These are phyloP conservation scores for Pelagia noctiluca DNA, from an alignment of 30 jellyfish, hydroid and myxozoan genomes.

Conservation along the genomic window DNA sequence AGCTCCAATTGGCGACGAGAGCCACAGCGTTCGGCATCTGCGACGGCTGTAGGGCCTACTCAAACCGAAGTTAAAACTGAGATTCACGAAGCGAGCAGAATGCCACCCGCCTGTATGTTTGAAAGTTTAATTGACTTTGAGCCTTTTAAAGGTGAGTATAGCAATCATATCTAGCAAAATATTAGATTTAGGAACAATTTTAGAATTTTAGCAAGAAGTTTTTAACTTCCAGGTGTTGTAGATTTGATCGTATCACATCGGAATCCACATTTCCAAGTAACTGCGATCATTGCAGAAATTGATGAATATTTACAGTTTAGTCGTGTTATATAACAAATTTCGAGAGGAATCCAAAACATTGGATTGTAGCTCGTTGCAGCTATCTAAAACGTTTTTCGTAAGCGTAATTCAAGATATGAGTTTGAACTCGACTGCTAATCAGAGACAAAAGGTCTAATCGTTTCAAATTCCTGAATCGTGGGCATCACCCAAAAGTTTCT, in stretches of 20 bases:
- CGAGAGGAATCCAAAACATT: too few relatives aligned
- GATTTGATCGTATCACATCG: background rate
- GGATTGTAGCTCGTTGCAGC: too few relatives aligned
- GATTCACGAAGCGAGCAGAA: conserved; percentile 12
- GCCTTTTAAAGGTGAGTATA: conserved; percentile 79
- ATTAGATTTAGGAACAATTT: background rate
- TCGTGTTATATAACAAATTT: too few relatives aligned
- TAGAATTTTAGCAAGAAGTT: background rate
- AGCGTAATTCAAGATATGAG: too few relatives aligned
- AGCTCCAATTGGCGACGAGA: conserved; percentile 56
- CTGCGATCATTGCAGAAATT: too few relatives aligned
- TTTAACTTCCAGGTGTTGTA: background rate
- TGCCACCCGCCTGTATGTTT: conserved; percentile 76
- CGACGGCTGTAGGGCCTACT: conserved; percentile 13
- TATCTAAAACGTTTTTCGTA: too few relatives aligned
- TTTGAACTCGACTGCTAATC: too few relatives aligned
- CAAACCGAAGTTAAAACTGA: conserved; percentile 38
- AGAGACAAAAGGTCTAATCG: too few relatives aligned
- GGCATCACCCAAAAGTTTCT: too few relatives aligned
- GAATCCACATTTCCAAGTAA: background rate
- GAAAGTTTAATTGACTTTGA: conserved; percentile 86
- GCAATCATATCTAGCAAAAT: too few relatives aligned
- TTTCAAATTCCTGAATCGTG: too few relatives aligned
- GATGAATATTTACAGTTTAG: too few relatives aligned
- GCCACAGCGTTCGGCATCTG: background rate